Base-by-base conservation (phyloP, 2,113 vertebrate genomes). In the Pseudopipra pipra region DNA sequence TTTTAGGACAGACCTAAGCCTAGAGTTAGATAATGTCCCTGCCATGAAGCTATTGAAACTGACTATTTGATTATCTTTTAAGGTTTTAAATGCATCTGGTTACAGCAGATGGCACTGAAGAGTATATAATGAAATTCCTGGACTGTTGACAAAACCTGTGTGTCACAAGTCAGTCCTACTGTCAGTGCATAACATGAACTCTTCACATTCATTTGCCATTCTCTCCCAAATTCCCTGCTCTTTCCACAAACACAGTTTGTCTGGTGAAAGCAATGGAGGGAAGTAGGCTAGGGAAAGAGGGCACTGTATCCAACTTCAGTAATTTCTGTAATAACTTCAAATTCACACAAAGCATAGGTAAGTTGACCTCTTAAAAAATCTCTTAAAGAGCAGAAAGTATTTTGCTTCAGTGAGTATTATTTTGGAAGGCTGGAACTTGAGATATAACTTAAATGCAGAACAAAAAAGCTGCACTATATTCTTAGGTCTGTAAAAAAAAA, bases 61-160 rank as follows among this genome's bases (percentile, higher is more conserved):
- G 33, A 14, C 6, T 49, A 22, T 90, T 90, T 83, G 19, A 65
- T 91, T 39, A 14, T 28, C 16, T 72, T 8, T 58, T 7, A 33
- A 52, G 47, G 35, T 89, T 89, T 76, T 65, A 7, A 82, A 65
- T 51, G 47, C 24, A 39, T 65, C 61, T 94, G 62, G n/a, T 78
- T 97, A 94, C 87, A 93, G 71, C 70, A 94, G 92, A 76, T 96
- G 93, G 78, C 82, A 95, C 82, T 90, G 92, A 95, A 90, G 88
- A 54, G 54, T 87, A 21, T 35, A 37, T 44, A 79, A 68, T 49
- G 31, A 85, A 91, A 66, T 80, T 94, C 15, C 41, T 62, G 37
- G 31, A 23, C n/a, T 89, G 28, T 17, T 0, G 2, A 62, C 20
- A 77, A 82, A 94, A 76, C 44, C n/a, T 61, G 28, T 35, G 18